Conservation (phyloP, 1,140 invertebrate species). For the Phthorimaea operculella region DNA sequence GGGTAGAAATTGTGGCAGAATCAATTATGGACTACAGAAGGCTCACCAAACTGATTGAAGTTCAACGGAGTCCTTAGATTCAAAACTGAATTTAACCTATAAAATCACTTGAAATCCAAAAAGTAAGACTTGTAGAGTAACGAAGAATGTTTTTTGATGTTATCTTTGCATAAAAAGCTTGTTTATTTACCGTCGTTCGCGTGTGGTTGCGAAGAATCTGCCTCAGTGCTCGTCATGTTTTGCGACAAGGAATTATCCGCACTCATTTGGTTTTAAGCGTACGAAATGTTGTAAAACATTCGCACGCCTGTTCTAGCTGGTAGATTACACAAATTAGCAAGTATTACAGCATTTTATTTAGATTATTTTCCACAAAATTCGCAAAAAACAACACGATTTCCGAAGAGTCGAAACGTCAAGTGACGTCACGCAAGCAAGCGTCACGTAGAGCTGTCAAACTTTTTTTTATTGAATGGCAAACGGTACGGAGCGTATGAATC, state of each 20-base stretch:
- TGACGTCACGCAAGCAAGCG: neutral
- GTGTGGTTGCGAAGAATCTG: constrained; percentile 54
- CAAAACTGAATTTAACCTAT: too few relatives aligned
- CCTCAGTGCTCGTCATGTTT: constrained; percentile 41
- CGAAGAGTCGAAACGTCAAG: neutral
- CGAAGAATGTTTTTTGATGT: too few relatives aligned
- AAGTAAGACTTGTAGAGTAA: too few relatives aligned
- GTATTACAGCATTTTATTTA: neutral
- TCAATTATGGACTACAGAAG: too few relatives aligned
- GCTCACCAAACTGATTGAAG: too few relatives aligned
- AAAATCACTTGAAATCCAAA: too few relatives aligned
- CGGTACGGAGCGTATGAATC: too few relatives aligned
- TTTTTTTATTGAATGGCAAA: too few relatives aligned
- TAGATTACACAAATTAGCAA: neutral
- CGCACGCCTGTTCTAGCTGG: neutral
- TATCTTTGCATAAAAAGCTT: neutral
- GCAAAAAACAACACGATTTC: neutral
- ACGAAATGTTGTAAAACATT: neutral
- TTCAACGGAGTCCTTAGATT: too few relatives aligned
- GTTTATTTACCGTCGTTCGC: constrained; percentile 59
- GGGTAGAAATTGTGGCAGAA: too few relatives aligned
- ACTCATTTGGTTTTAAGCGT: constrained; percentile 18
- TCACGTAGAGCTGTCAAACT: too few relatives aligned
- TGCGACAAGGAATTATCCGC: constrained; percentile 46
- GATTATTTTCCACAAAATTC: neutral